Evolutionary conservation across 1,140 invertebrate genomes (phyloP), one percentile per base, ranked within the genome.

Genomic region (Danaus plexippus): DNA sequence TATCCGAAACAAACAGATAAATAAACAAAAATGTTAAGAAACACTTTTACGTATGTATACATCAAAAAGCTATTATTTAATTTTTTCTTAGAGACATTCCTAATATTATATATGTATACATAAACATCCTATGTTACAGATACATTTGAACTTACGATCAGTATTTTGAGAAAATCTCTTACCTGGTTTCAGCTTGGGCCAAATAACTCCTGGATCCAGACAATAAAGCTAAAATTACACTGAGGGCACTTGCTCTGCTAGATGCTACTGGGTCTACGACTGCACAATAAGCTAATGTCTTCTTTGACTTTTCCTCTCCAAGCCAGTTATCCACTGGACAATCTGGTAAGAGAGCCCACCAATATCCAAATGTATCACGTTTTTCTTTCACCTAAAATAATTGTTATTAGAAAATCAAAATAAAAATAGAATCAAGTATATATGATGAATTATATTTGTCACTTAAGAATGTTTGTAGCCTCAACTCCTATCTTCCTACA

Each of bases 351-450:
- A 88, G 61, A 6, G 83, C 77, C 83, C 81, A 87, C 87, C 87
- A 88, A 58, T 85, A 88, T 8, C 85, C 85, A 66, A 87, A 88
- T 54, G 86, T 80, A 15, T 85, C 78, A 60, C 70, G 78, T 53
- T 81, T 88, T 52, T 87, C 84, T 64, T 76, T 78, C 6, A 84
- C 64, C 87, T 88, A 42, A 32, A 77, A 51, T 50, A 46, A 41
- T 52, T 61, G 9, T 52, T 15, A 15, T 15, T 15, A 15, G 15
- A 15, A 15, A 15, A 1, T 15, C 15, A 15, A 15, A 15, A 15
- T 15, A 15, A 3, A 15, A 15, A 15, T 15, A 53, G 10, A 44
- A 3, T 7, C 7, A 32, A 32, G 22, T 7, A 32, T 32, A 32
- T 32, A 8, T 32, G 22, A 32, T 32, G 22, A 32, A 32, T 32